A percentile compares a stretch with the other conserved stretches of the same genome.
Conservation (phyloP, 2,888 invertebrate genomes). For the Acheta domesticus region DNA sequence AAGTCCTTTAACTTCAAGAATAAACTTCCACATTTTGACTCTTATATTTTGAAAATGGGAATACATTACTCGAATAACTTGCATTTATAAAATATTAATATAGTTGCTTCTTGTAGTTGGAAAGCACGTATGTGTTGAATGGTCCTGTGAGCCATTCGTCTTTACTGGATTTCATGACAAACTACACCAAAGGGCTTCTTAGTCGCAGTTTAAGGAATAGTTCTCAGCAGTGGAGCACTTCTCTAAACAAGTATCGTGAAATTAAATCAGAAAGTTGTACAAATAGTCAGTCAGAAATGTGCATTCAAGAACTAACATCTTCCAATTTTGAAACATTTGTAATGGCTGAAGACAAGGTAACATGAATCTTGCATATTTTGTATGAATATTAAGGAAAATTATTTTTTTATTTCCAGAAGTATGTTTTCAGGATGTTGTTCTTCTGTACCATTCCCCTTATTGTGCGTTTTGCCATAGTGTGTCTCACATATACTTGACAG, state of each 20-base stretch:
- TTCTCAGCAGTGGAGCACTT: conserved; percentile 38
- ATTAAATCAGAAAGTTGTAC: conserved; percentile 27
- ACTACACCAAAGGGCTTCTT: conserved; percentile 50
- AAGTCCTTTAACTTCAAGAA: too few species aligned
- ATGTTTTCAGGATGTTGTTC: conserved; percentile 64
- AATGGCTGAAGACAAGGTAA: conserved; percentile 59
- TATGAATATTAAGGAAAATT: not conserved
- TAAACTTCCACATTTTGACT: too few species aligned
- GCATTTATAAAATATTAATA: too few species aligned
- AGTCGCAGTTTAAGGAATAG: conserved; percentile 46
- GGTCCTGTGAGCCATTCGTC: conserved; percentile 25
- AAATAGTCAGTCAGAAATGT: conserved; percentile 44
- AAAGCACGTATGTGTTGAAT: conserved; percentile 32
- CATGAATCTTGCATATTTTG: not conserved
- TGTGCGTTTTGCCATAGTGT: conserved; percentile 73
- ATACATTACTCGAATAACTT: too few species aligned
- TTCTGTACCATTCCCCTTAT: conserved; percentile 73
- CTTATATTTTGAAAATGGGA: too few species aligned
- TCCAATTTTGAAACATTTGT: conserved; percentile 61
- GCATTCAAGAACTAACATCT: conserved; percentile 64
- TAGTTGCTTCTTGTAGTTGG: conserved; percentile 25
- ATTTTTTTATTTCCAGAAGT: not conserved
- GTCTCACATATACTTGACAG: conserved; percentile 64
- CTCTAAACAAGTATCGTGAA: conserved; percentile 36
- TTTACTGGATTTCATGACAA: conserved; percentile 44